These are phyloP conservation scores for Mesocentrotus franciscanus DNA, from an alignment of 53 echinoderm and acorn worm genomes.

Conservation along the genomic window DNA sequence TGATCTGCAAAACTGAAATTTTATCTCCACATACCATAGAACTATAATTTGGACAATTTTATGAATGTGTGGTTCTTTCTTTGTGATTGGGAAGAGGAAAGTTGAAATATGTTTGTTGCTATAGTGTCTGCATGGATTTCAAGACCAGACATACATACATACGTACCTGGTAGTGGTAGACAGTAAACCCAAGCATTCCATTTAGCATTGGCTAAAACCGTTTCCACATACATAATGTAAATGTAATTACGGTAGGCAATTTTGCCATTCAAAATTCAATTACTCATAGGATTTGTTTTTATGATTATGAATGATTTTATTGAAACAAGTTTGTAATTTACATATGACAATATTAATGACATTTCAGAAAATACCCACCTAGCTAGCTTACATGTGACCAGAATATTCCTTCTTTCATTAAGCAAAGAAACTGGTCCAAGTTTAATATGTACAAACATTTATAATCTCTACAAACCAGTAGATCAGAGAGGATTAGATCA, in stretches of 20 bases:
- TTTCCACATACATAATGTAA: too few species aligned
- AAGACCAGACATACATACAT: neutral
- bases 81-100: neutral
- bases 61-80: neutral
- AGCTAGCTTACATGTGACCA: neutral
- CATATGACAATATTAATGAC: neutral
- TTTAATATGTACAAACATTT: neutral
- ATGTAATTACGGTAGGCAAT: neutral
- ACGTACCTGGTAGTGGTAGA: too few species aligned
- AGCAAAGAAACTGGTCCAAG: neutral
- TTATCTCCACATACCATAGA: neutral
- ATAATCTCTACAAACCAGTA: too few species aligned
- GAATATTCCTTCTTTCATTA: neutral
- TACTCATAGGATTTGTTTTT: neutral
- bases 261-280: neutral
- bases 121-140: neutral
- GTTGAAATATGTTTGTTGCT: neutral
- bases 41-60: neutral
- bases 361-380: neutral
- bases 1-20: too few species aligned
- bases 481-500: neutral
- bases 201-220: too few species aligned
- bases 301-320: neutral
- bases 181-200: too few species aligned
- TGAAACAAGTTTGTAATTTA: neutral